These are phyloP conservation scores for Spongilla lacustris DNA, from an alignment of 37 sponge, comb jelly and placozoan genomes.

Conservation along the genomic window DNA sequence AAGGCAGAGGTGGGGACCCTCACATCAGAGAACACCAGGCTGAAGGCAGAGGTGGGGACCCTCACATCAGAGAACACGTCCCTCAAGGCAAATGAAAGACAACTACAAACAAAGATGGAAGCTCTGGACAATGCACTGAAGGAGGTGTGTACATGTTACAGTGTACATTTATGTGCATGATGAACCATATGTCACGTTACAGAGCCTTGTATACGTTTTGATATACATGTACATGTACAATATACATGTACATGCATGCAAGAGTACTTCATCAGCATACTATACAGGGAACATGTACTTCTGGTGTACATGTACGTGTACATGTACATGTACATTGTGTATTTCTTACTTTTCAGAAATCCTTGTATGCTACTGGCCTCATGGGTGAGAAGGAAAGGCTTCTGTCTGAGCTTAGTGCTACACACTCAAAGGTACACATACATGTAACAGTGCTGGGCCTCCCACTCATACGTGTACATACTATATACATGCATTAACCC, in stretches of 20 bases:
- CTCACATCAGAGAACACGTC: background rate
- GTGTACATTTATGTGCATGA: no score
- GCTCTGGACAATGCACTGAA: background rate
- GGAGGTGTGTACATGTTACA: background rate
- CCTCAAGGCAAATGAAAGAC: background rate
- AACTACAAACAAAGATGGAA: background rate
- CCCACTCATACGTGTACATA: no score
- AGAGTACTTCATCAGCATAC: no score
- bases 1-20: no score
- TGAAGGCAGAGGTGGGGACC: background rate
- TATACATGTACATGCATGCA: background rate
- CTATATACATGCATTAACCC: no score
- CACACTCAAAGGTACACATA: background rate
- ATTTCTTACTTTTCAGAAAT: background rate
- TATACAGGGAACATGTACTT: no score
- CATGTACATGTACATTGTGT: background rate
- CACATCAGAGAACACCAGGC: no score
- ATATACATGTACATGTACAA: background rate
- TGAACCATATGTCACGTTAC: no score
- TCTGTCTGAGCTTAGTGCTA: background rate
- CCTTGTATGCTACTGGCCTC: background rate
- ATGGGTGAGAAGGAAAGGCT: background rate
- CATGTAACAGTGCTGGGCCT: no score
- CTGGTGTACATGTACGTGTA: no score
- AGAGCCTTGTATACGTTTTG: no score